Base-by-base conservation (phyloP, 2,888 invertebrate genomes). In the Chrysolina haemoptera region DNA sequence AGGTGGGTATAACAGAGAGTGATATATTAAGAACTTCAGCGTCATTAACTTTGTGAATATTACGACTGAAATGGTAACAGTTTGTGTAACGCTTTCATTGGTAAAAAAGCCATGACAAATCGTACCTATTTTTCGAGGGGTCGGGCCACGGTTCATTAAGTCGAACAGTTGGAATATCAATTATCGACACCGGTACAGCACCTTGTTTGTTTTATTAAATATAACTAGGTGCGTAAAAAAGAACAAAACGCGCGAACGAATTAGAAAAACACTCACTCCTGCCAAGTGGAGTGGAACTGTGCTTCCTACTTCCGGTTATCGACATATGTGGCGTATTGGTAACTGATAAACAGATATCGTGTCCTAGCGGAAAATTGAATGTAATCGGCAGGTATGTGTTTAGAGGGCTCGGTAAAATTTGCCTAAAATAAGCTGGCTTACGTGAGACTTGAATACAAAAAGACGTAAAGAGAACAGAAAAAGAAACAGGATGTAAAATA, bases 121-220 rank as follows among this genome's bases (percentile, higher is more conserved):
- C 71, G 73, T 27, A 71, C 68, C 71, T 66, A 79, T 75, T 78
- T 76, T 73, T 62, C 64, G 70, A 43, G 71, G 53, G 53, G n/a
- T 73, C 68, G 75, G 71, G 78, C 79, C 77, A 83, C 79, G 82
- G 84, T 85, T 85, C 85, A 85, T 85, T 84, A 84, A 79, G 71
- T 69, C 71, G 81, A 81, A 79, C 84, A 85, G 84, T 84, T 84
- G 85, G 83, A 77, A 80, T 82, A 84, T 83, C 84, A 84, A 83
- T 84, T 84, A 84, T 55, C 71, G 41, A 55, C 65, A 73, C 72
- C 79, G 79, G 79, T 80, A 81, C 72, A 78, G 81, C 82, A 81
- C 82, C 82, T 79, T 76, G 74, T 80, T 75, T 82, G 83, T 82
- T 84, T 83, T 82, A 83, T 84, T 84, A 82, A 84, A 84, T 82